These are phyloP conservation scores for Apis laboriosa DNA, from an alignment of 1,140 invertebrate species.

Conservation along the genomic window DNA sequence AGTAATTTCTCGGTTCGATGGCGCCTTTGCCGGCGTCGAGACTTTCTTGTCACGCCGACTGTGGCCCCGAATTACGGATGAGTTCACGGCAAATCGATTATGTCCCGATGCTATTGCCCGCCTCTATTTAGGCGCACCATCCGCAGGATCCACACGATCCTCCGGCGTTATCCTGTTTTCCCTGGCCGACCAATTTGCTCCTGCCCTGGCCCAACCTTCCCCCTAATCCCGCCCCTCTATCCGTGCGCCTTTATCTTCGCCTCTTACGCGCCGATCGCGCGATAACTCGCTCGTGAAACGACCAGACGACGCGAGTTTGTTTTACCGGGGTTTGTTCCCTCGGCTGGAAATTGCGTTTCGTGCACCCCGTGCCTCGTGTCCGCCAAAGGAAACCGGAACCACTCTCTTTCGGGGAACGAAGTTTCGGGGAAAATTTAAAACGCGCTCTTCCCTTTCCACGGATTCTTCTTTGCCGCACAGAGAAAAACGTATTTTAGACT, in stretches of 20 bases:
- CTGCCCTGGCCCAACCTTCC: slow-evolving; percentile 6
- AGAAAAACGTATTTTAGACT: no score
- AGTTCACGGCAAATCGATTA: slow-evolving; percentile 81
- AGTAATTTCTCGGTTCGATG: slow-evolving; percentile 81
- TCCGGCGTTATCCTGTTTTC: slow-evolving; percentile 67
- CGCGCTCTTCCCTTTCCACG: no score
- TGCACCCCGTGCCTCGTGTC: background rate
- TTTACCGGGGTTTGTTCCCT: slow-evolving; percentile 12
- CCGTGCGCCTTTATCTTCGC: slow-evolving; percentile 54
- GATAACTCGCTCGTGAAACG: slow-evolving; percentile 65
- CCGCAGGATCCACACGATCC: slow-evolving; percentile 57
- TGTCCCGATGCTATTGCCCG: slow-evolving; percentile 67
- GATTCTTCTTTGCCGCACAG: no score
- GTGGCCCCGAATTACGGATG: slow-evolving; percentile 78
- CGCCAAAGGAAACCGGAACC: background rate
- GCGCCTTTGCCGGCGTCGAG: slow-evolving; percentile 77
- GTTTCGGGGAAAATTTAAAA: background rate
- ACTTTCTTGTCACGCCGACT: slow-evolving; percentile 80
- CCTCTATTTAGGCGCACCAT: slow-evolving; percentile 36
- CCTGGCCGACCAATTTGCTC: slow-evolving; percentile 58
- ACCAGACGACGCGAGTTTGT: slow-evolving; percentile 43
- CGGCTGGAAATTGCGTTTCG: slow-evolving; percentile 41
- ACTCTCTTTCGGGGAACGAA: background rate
- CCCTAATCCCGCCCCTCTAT: background rate
- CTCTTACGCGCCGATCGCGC: slow-evolving; percentile 58